Evolutionary conservation across 2,797 vertebrate species (phyloP), one percentile per base, ranked within the genome.

Genomic region (Notolepis coatsorum): DNA sequence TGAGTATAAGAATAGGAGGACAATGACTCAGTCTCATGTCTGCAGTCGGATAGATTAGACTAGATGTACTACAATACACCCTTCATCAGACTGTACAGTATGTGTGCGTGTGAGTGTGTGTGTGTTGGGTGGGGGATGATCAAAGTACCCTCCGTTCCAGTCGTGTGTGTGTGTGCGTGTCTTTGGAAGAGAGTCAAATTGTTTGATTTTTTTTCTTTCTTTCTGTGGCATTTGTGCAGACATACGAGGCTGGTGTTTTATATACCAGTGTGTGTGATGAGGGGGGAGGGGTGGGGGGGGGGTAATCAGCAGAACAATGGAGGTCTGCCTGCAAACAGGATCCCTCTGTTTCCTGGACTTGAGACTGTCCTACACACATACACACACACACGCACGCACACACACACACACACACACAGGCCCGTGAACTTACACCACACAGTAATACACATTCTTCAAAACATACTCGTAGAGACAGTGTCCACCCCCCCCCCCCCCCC

Each of bases 311-410:
- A 49, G 79, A 92, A 94, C 93, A 94, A 93, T 93, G 65, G 91
- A 79, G 63, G 70, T 60, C 64, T 49, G 65, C 55, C 81, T 84
- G 81, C 86, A 92, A 94, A 94, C 93, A 94, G 93, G 92, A 94
- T 93, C 85, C 78, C 88, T 88, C 84, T 91, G 89, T 90, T 92
- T 94, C 93, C 92, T 92, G 89, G 61, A 70, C 71, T 61, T 74
- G 75, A 84, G 81, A 85, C 80, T 57, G 79, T 80, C 79, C 83
- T 58, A 67, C 79, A 70, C 71, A 75, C 31, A 17, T 25, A 54
- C 39, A 24, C 10, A 39, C 42, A 21, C 17, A 42, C 24, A 50
- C 13, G 41, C 21, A 30, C 15, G 33, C 27, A 55, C 74, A 71
- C 48, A 67, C 48, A 46, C 66, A 68, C 50, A 59, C 61, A 59